A percentile compares a stretch with the other conserved stretches of the same genome.
These are phyloP conservation scores for Oeneis ivallda DNA, from an alignment of 2,888 invertebrate genomes.

Conservation along the genomic window DNA sequence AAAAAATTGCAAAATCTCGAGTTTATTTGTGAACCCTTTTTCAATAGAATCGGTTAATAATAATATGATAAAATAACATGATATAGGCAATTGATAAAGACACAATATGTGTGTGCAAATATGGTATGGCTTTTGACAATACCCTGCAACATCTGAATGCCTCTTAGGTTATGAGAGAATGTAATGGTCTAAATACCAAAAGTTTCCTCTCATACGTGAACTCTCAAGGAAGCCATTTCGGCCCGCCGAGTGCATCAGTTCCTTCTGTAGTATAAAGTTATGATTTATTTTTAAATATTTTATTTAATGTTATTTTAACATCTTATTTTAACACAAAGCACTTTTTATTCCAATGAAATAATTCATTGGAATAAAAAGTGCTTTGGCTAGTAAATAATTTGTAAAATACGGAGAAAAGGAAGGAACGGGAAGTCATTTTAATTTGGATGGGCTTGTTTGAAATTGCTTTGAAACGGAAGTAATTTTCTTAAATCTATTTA, in stretches of 20 bases:
- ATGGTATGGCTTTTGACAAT: too few relatives aligned
- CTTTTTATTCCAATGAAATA: too few relatives aligned
- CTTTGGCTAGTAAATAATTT: slow-evolving; percentile 16
- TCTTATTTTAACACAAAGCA: too few relatives aligned
- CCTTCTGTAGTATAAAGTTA: not conserved
- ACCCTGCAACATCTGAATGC: not conserved
- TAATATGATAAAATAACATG: too few relatives aligned
- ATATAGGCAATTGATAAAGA: too few relatives aligned
- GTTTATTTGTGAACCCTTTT: too few relatives aligned
- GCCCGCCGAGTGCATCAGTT: not conserved
- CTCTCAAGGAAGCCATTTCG: not conserved
- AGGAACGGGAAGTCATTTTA: slow-evolving; percentile 24
- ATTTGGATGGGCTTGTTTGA: slow-evolving; percentile 28
- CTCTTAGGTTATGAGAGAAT: not conserved
- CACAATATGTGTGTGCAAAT: too few relatives aligned
- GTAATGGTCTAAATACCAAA: not conserved
- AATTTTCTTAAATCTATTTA: slow-evolving; percentile 19
- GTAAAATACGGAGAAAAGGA: slow-evolving; percentile 22
- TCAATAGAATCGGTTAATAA: too few relatives aligned
- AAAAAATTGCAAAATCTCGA: too few relatives aligned
- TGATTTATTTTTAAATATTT: not conserved
- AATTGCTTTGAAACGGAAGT: slow-evolving; percentile 26
- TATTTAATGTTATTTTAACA: not conserved
- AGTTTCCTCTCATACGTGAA: slow-evolving; percentile 5
- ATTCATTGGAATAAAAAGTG: not conserved